Conservation (phyloP, 1,140 invertebrate species). For the Maconellicoccus hirsutus region DNA sequence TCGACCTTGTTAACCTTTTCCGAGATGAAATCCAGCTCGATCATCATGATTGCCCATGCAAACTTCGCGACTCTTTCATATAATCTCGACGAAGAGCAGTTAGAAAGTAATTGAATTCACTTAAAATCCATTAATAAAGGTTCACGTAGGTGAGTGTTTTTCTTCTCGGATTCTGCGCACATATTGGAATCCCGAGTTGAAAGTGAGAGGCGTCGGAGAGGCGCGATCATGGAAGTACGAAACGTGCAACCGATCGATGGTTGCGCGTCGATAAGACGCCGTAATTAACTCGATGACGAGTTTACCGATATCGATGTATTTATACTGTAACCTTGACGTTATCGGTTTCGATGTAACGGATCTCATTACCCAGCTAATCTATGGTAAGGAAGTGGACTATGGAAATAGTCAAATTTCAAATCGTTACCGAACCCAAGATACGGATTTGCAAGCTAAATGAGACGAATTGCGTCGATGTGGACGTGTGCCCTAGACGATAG, state of each 20-base stretch:
- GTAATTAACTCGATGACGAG: neutral
- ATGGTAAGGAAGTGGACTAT: too few relatives aligned
- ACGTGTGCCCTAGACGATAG: neutral
- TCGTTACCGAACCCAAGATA: too few relatives aligned
- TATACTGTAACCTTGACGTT: neutral
- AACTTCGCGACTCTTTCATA: too few relatives aligned
- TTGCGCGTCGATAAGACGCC: neutral
- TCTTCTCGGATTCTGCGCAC: neutral
- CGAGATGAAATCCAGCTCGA: too few relatives aligned
- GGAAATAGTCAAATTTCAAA: too few relatives aligned
- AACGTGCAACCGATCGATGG: neutral
- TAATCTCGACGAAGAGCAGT: neutral
- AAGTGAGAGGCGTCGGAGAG: neutral
- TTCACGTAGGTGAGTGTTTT: neutral
- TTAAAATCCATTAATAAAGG: neutral
- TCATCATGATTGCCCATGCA: too few relatives aligned
- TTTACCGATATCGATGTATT: neutral
- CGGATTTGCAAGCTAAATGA: too few relatives aligned
- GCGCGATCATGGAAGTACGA: neutral
- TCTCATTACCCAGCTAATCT: too few relatives aligned
- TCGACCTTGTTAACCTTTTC: too few relatives aligned
- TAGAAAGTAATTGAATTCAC: conserved; percentile 1
- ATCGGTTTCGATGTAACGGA: too few relatives aligned
- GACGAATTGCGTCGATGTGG: neutral
- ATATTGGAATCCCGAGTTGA: neutral